phyloP scores from a whole-genome alignment of 2,797 vertebrate genomes.

The Nasua narica region DNA sequence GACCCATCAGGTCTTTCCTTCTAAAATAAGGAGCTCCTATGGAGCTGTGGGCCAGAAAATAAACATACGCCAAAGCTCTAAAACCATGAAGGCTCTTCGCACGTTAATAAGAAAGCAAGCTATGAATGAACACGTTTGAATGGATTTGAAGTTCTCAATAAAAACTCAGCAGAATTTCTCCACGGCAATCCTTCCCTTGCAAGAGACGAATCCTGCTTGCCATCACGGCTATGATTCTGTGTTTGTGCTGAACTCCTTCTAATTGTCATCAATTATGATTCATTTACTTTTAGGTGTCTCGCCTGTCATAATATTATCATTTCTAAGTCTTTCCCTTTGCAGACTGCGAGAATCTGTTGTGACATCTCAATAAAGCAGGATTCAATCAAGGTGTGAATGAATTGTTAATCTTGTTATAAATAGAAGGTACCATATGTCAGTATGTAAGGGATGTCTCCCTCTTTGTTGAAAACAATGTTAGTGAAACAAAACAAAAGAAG shows the following conservation, averaged over 20 bases:
- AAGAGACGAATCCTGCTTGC: conserved; percentile 37
- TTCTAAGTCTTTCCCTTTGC: conserved; percentile 83
- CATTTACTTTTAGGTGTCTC: conserved; percentile 84
- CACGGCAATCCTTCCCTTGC: conserved; percentile 12
- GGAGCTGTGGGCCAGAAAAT: conserved; percentile 51
- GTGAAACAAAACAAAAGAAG: conserved; percentile 77
- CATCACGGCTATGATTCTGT: conserved; percentile 65
- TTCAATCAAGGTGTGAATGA: conserved; percentile 86
- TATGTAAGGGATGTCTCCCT: conserved; percentile 73
- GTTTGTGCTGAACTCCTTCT: conserved; percentile 83
- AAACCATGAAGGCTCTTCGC: conserved; percentile 59
- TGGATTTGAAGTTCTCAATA: conserved; percentile 38
- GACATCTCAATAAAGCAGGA: conserved; percentile 86
- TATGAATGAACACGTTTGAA: conserved; percentile 68
- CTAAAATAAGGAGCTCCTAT: not conserved
- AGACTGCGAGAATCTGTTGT: conserved; percentile 82
- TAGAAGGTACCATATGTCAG: conserved; percentile 84
- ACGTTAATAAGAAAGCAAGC: conserved; percentile 72
- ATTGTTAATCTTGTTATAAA: conserved; percentile 86
- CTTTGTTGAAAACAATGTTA: conserved; percentile 76
- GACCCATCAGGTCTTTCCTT: not conserved
- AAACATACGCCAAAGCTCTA: conserved; percentile 70
- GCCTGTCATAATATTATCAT: conserved; percentile 86
- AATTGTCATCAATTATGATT: conserved; percentile 86
- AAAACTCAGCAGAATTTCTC: not conserved